phyloP scores from a whole-genome alignment of 2,888 invertebrate species.

The Caenorhabditis auriculariae region DNA sequence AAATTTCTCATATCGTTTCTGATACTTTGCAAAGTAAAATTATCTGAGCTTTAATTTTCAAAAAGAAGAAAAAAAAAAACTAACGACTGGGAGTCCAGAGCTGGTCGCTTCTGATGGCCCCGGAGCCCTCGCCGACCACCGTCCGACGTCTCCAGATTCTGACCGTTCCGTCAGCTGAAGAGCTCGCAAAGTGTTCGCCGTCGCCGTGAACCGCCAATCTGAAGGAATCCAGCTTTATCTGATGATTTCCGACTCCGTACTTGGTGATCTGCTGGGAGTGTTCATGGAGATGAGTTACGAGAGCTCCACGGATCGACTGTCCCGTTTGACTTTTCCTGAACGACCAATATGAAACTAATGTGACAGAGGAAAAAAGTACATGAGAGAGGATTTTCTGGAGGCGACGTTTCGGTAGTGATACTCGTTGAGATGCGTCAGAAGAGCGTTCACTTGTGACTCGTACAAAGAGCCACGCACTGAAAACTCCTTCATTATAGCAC shows the following conservation, averaged over 20 bases:
- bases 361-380: too few species aligned
- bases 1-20: too few species aligned
- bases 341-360: too few species aligned
- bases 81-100: constrained; percentile 10
- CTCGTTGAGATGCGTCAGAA: constrained; percentile 19
- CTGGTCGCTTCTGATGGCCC: constrained; percentile 23
- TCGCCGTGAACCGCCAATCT: constrained; percentile 42
- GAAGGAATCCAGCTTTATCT: too few species aligned
- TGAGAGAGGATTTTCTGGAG: too few species aligned
- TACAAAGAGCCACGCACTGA: constrained; percentile 9
- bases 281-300: constrained; percentile 54
- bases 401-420: constrained; percentile 18
- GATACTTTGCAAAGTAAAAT: not conserved
- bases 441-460: constrained; percentile 13
- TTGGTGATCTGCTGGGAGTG: constrained; percentile 43
- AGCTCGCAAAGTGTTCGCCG: constrained; percentile 39
- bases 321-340: too few species aligned
- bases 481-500: not conserved
- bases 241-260: too few species aligned
- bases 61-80: not conserved
- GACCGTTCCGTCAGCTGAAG: constrained; percentile 44
- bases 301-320: constrained; percentile 14
- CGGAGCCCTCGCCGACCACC: constrained; percentile 33
- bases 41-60: not conserved
- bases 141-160: constrained; percentile 32